These are phyloP conservation scores for Gymnodraco acuticeps DNA, from an alignment of 2,797 vertebrate species.

Conservation along the genomic window DNA sequence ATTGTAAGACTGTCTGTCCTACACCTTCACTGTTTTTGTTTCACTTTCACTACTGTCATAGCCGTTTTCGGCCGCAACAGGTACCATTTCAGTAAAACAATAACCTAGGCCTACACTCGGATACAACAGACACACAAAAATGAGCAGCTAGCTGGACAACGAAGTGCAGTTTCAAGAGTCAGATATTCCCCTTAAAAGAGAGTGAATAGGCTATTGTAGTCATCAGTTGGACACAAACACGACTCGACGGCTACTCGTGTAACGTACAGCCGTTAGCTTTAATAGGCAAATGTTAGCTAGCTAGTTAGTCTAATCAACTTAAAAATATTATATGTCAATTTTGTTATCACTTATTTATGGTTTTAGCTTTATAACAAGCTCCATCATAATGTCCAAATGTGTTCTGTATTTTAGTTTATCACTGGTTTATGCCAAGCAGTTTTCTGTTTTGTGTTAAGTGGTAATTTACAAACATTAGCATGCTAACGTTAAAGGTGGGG, in stretches of 20 bases:
- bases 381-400: background rate
- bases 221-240: background rate
- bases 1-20: background rate
- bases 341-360: background rate
- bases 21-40: background rate
- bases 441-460: background rate
- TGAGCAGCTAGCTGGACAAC: background rate
- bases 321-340: background rate
- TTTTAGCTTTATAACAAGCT: background rate
- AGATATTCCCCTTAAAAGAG: background rate
- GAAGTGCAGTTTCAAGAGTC: background rate
- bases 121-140: background rate
- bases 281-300: background rate
- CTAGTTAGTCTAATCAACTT: background rate
- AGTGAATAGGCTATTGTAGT: background rate
- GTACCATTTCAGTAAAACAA: too few species aligned
- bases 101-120: too few species aligned
- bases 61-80: too few species aligned
- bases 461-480: background rate
- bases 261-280: too few species aligned
- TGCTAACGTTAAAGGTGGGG: too few species aligned
- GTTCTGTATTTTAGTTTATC: background rate
- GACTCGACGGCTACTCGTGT: background rate
- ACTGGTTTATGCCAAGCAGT: background rate
- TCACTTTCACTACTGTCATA: background rate